Conservation (phyloP, 2,113 vertebrate genomes). For the Ageneiosus marmoratus region DNA sequence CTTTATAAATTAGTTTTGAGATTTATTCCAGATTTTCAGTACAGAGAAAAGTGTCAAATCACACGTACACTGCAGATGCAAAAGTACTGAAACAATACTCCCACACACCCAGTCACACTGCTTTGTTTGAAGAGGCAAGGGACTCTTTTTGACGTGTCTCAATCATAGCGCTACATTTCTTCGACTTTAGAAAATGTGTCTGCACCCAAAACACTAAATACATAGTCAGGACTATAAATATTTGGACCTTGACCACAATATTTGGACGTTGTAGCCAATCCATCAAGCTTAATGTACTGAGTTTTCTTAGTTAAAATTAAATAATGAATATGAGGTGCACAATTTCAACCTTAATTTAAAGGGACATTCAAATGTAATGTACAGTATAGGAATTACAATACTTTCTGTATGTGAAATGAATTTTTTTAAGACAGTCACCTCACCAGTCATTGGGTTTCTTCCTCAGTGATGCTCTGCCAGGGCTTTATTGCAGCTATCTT, state of each 20-base stretch:
- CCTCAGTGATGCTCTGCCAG: background rate
- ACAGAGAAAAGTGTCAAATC: background rate
- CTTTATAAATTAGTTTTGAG: background rate
- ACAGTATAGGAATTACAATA: background rate
- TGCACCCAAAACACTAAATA: background rate
- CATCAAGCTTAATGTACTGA: no score
- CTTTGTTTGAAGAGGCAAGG: background rate
- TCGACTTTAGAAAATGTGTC: background rate
- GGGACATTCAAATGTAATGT: background rate
- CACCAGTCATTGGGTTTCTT: background rate
- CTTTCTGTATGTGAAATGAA: background rate
- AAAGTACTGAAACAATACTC: background rate
- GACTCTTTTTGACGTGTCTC: background rate
- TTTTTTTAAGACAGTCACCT: background rate
- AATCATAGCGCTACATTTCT: background rate
- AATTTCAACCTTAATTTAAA: background rate
- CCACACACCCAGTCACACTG: background rate
- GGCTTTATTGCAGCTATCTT: background rate
- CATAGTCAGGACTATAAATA: background rate
- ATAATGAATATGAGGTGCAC: background rate
- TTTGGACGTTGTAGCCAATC: no score
- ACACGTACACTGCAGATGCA: slow-evolving; percentile 1
- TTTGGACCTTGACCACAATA: background rate
- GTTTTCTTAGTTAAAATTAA: background rate
- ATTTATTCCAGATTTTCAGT: background rate